phyloP scores from a whole-genome alignment of 1,140 invertebrate species.

The Carposina sasakii region DNA sequence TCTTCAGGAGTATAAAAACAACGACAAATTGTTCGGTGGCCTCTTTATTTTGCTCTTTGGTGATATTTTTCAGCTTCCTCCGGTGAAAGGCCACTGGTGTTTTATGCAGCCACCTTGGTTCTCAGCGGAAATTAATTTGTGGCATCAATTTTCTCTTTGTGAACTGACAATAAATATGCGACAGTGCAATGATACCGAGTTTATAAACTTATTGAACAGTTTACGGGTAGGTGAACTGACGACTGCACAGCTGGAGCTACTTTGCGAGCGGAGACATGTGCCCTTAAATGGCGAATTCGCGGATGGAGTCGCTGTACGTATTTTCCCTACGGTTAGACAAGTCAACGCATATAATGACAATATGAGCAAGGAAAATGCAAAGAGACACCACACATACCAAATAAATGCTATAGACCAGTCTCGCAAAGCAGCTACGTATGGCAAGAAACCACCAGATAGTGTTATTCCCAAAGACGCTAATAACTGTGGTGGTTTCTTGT shows the following conservation, averaged over 20 bases:
- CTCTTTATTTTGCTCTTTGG: conserved; percentile 26
- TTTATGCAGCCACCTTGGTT: conserved; percentile 22
- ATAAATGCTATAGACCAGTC: conserved; percentile 25
- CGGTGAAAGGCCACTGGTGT: conserved; percentile 26
- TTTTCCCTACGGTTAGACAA: conserved; percentile 26
- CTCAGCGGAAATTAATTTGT: conserved; percentile 13
- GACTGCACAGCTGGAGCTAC: conserved; percentile 9
- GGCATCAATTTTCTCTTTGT: conserved; percentile 18
- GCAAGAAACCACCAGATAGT: conserved; percentile 15
- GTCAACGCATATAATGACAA: conserved; percentile 24
- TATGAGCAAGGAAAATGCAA: conserved; percentile 19
- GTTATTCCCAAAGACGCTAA: conserved; percentile 24
- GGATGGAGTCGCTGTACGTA: conserved; percentile 24
- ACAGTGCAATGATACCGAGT: conserved; percentile 22
- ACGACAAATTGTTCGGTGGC: conserved; percentile 23
- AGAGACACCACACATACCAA: neutral
- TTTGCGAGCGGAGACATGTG: conserved; percentile 18
- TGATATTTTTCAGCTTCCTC: conserved; percentile 29
- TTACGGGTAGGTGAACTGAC: conserved; percentile 25
- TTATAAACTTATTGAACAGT: conserved; percentile 26
- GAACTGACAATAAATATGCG: conserved; percentile 19
- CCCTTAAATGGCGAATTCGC: conserved; percentile 21
- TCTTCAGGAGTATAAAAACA: conserved; percentile 27
- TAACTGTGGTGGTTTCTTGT: conserved; percentile 22
- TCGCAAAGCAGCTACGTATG: conserved; percentile 20